These are phyloP conservation scores for Diprion similis DNA, from an alignment of 1,140 invertebrate species.

Conservation along the genomic window DNA sequence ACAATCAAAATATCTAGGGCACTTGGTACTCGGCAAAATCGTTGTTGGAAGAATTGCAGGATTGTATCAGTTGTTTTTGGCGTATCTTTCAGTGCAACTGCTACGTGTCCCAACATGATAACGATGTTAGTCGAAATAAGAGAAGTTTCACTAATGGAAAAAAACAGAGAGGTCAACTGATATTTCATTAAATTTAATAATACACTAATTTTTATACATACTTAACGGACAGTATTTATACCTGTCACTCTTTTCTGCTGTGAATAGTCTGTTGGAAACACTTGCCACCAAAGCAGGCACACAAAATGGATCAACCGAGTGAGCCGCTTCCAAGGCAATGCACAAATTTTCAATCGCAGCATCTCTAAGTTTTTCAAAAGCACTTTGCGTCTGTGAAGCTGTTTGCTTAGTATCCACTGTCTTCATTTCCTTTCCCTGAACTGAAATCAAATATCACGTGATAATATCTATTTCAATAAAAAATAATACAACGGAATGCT, in stretches of 20 bases:
- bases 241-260: slow-evolving; percentile 83
- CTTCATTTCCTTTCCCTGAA: slow-evolving; percentile 65
- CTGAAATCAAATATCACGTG: slow-evolving; percentile 49
- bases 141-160: slow-evolving; percentile 75
- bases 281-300: slow-evolving; percentile 93
- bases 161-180: slow-evolving; percentile 26
- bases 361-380: slow-evolving; percentile 88
- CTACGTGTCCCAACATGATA: slow-evolving; percentile 95
- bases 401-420: slow-evolving; percentile 38
- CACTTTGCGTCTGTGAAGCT: slow-evolving; percentile 63
- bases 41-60: slow-evolving; percentile 95
- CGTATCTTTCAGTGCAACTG: slow-evolving; percentile 91
- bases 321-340: slow-evolving; percentile 88
- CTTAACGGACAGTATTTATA: slow-evolving; percentile 38
- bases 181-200: background rate
- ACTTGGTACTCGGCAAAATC: slow-evolving; percentile 90
- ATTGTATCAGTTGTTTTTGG: slow-evolving; percentile 94
- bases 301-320: slow-evolving; percentile 87
- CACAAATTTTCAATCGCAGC: slow-evolving; percentile 97
- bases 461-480: slow-evolving; percentile 17
- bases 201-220: background rate
- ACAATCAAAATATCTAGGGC: slow-evolving; percentile 93
- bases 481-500: too few relatives aligned
- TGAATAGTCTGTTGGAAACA: slow-evolving; percentile 93
- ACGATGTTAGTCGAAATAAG: slow-evolving; percentile 97